A percentile compares a stretch with the other conserved stretches of the same genome.
These are phyloP conservation scores for Theretra japonica DNA, from an alignment of 2,888 invertebrate genomes.

Conservation along the genomic window DNA sequence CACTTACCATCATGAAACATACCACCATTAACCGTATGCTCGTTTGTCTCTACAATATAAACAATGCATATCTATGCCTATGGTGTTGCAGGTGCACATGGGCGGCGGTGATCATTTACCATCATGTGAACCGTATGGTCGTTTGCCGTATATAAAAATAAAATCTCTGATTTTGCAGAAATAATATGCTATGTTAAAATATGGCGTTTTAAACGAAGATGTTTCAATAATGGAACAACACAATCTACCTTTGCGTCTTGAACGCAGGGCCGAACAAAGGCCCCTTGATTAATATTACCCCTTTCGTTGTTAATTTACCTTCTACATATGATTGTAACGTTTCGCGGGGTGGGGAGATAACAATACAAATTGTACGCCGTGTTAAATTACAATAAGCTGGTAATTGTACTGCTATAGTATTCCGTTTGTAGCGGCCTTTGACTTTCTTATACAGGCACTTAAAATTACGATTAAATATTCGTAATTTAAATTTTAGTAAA, in stretches of 20 bases:
- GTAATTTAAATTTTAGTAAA: too few species aligned
- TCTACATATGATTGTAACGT: background rate
- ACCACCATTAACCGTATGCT: too few species aligned
- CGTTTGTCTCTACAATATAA: too few species aligned
- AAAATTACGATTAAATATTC: too few species aligned
- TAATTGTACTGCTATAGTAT: background rate
- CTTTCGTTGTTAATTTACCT: constrained; percentile 8
- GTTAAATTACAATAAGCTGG: background rate
- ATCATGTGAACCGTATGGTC: too few species aligned
- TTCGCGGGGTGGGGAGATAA: background rate
- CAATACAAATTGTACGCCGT: background rate
- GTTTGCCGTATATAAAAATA: too few species aligned
- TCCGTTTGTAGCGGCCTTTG: background rate
- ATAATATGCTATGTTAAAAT: background rate
- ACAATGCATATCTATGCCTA: too few species aligned
- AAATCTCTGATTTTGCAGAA: too few species aligned
- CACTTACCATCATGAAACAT: too few species aligned
- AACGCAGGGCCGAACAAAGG: constrained; percentile 2
- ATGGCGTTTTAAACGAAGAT: background rate
- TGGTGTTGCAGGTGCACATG: too few species aligned
- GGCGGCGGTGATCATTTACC: too few species aligned
- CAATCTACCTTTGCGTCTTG: background rate
- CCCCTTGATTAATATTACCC: constrained; percentile 8
- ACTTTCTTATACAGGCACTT: too few species aligned
- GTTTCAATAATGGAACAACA: background rate